These are phyloP conservation scores for Bambusicola thoracicus DNA, from an alignment of 2,113 vertebrate species.

Conservation along the genomic window DNA sequence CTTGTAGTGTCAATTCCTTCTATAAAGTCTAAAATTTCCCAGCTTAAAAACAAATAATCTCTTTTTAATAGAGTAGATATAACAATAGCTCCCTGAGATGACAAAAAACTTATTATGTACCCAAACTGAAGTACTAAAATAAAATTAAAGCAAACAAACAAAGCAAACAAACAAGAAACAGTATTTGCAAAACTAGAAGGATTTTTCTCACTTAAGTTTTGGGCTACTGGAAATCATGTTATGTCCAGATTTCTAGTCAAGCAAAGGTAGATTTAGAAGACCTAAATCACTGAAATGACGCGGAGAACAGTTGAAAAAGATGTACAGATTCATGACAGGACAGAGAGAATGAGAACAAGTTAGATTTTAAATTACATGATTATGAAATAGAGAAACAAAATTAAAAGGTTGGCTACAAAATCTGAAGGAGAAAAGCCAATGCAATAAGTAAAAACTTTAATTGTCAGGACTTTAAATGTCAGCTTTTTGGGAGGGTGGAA, in stretches of 20 bases:
- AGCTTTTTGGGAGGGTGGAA: not conserved
- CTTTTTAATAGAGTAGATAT: not conserved
- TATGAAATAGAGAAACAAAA: slow-evolving; percentile 9
- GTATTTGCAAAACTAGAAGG: not conserved
- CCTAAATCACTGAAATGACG: not conserved
- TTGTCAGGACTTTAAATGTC: slow-evolving; percentile 37
- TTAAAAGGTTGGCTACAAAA: slow-evolving; percentile 8
- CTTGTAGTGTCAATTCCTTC: not conserved
- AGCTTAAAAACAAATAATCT: not conserved
- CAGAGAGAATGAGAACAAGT: not conserved
- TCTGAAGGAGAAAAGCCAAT: not conserved
- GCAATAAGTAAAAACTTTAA: not conserved
- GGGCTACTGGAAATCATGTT: not conserved
- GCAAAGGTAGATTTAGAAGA: not conserved
- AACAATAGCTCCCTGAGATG: not conserved
- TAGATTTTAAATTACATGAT: not conserved
- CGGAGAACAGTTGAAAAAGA: not conserved
- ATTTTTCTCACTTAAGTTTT: not conserved
- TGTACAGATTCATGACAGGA: not conserved
- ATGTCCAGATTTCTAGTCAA: not conserved
- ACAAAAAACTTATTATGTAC: not conserved
- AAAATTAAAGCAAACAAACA: not conserved
- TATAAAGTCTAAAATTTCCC: not conserved
- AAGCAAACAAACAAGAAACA: not conserved
- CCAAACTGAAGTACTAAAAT: not conserved